Base-by-base conservation (phyloP, 2,888 invertebrate species). In the Heliconius aoede region DNA sequence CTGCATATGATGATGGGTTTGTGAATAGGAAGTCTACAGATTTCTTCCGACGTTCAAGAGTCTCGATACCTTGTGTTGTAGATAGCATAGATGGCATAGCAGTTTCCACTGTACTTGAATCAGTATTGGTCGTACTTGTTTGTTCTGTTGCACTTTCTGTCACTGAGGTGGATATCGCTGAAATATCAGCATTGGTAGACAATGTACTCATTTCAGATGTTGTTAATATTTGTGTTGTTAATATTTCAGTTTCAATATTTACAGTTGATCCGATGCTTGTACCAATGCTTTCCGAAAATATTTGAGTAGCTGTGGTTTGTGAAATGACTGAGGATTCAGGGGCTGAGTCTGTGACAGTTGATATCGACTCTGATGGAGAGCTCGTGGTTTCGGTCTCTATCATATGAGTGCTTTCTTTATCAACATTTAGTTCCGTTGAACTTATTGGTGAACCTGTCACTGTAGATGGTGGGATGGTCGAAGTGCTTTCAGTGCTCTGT, bases 1-100 rank as follows among this genome's bases (percentile, higher is more conserved):
- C 89, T 36, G 89, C 81, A 78, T 91, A 91, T 0, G 92, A 90
- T 0, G 92, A 90, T 4, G 91, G 92, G 82, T 89, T 90, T 30
- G 90, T 91, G 72, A 88, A 93, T 80, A 93, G 86, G 73, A 93
- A 94, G 82, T 94, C 92, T 9, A 91, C 90, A 1, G 94, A 94
- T 83, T 89, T 93, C 79, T 94, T 94, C 65, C 88, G 87, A 73
- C 94, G 85, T 79, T 90, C 85, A 4, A 92, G 85, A 1, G 90
- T 92, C 85, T 92, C 92, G 83, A 91, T 80, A 15, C 65, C 36
- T 40, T 84, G 85, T 5, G 84, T 81, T 11, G 83, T 85, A 13
- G 81, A 74, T 18, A 84, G 81, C 24, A 84, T 81, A 69, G 81
- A 74, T 18, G 84, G 81, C 24, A 84, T 81, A 69, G 83, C 84